These are phyloP conservation scores for Syrmaticus mikado DNA, from an alignment of 2,113 vertebrate species.

Conservation along the genomic window DNA sequence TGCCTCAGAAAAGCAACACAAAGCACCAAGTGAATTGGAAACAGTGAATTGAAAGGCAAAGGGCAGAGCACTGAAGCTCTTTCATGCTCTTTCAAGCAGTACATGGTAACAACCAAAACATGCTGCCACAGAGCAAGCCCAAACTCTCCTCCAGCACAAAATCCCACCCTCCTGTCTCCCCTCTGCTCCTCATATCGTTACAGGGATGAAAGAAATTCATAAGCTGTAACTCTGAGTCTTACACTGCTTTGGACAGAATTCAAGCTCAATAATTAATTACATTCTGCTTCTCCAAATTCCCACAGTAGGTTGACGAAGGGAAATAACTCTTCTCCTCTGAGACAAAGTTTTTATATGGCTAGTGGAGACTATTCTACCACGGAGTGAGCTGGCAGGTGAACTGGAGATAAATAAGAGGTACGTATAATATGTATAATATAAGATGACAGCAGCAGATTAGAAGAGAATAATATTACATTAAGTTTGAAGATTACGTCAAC, in stretches of 20 bases:
- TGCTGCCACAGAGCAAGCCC: not conserved
- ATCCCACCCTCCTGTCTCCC: not conserved
- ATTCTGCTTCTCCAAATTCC: constrained; percentile 51
- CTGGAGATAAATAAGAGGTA: not conserved
- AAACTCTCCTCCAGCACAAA: not conserved
- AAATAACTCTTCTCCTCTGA: constrained; percentile 7
- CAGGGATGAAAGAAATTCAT: constrained; percentile 36
- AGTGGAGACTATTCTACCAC: constrained; percentile 11
- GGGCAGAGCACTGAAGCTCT: constrained; percentile 52
- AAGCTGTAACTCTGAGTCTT: constrained; percentile 25
- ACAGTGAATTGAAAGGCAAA: constrained; percentile 48
- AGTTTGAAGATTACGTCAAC: not conserved
- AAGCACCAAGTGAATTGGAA: constrained; percentile 68
- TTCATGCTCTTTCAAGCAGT: constrained; percentile 63
- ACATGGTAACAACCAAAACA: not conserved
- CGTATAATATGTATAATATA: not conserved
- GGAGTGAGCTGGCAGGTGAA: not conserved
- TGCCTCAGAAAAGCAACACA: constrained; percentile 56
- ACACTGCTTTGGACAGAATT: constrained; percentile 35
- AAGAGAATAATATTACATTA: not conserved
- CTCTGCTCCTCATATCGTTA: constrained; percentile 24
- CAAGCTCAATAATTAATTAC: constrained; percentile 51
- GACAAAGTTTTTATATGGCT: constrained; percentile 25
- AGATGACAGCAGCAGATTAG: not conserved
- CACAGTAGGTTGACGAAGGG: constrained; percentile 14